Conservation (phyloP, 2,797 vertebrate species). For the Acrossocheilus fasciatus region DNA sequence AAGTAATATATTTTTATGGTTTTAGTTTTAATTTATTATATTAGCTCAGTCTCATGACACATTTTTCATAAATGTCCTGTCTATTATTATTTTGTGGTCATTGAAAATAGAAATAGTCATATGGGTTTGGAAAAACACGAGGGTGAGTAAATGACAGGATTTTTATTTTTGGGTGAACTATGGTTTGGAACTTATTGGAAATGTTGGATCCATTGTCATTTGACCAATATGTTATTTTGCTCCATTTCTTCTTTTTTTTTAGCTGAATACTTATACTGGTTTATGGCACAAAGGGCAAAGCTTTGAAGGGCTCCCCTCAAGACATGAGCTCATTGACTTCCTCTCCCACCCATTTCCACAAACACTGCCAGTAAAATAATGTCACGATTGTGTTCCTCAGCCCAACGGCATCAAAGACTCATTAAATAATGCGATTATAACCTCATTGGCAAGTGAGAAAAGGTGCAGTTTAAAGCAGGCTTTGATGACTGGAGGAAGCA, state of each 20-base stretch:
- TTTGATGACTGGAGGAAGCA: constrained; percentile 56
- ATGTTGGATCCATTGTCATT: constrained; percentile 1
- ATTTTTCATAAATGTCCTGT: not conserved
- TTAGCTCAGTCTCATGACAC: not conserved
- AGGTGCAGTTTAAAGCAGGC: not conserved
- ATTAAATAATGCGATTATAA: constrained; percentile 51
- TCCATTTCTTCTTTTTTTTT: not conserved
- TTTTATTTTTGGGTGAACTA: not conserved
- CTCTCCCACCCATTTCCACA: constrained; percentile 45
- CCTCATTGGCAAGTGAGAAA: constrained; percentile 33
- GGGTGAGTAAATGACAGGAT: not conserved
- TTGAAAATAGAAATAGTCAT: not conserved
- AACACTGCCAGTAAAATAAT: constrained; percentile 42
- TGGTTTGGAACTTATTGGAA: not conserved
- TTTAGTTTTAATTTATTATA: not conserved
- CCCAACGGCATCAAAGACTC: constrained; percentile 49
- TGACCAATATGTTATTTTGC: not conserved
- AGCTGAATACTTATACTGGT: not conserved
- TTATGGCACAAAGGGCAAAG: not conserved
- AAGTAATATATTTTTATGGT: not conserved
- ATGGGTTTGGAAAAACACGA: not conserved
- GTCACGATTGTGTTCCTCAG: constrained; percentile 39
- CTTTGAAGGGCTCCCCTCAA: constrained; percentile 28
- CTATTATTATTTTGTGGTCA: not conserved
- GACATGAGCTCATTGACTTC: constrained; percentile 54